A percentile compares a stretch with the other conserved stretches of the same genome.
Evolutionary conservation across 2,797 vertebrate species (phyloP).

Genomic region (Xiphorhynchus erythropygius): DNA sequence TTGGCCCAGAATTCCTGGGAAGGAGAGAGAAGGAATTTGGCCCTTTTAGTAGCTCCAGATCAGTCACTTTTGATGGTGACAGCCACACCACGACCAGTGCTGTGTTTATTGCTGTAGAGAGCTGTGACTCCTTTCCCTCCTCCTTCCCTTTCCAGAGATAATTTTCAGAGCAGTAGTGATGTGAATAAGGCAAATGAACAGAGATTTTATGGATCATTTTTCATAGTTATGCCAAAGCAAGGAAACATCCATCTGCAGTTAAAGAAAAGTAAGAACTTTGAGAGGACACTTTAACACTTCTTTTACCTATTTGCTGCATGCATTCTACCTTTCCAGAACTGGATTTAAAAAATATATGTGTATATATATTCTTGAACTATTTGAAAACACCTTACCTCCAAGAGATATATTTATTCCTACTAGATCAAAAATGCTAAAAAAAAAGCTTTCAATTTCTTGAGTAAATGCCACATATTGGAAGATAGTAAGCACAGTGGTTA

Average conservation of each 20-base stretch:
- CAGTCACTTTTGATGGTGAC: background rate
- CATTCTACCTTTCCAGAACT: background rate
- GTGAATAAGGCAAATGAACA: background rate
- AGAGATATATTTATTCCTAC: background rate
- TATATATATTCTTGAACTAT: background rate
- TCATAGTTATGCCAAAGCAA: conserved; percentile 2
- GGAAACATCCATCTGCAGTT: background rate
- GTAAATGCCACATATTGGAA: background rate
- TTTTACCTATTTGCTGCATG: background rate
- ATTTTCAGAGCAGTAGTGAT: background rate
- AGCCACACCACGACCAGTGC: background rate
- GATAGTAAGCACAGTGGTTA: background rate
- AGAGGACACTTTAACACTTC: background rate
- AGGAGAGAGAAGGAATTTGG: background rate
- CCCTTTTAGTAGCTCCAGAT: background rate
- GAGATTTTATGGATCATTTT: background rate
- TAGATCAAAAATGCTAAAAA: background rate
- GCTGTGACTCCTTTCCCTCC: background rate
- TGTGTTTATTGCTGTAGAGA: background rate
- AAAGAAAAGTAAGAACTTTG: background rate
- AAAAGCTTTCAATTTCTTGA: background rate
- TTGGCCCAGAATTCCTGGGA: background rate
- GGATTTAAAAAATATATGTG: background rate
- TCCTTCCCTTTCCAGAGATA: background rate
- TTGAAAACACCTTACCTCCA: background rate